Evolutionary conservation across 1,140 invertebrate species (phyloP).

Genomic region (Heliconius hermathena): DNA sequence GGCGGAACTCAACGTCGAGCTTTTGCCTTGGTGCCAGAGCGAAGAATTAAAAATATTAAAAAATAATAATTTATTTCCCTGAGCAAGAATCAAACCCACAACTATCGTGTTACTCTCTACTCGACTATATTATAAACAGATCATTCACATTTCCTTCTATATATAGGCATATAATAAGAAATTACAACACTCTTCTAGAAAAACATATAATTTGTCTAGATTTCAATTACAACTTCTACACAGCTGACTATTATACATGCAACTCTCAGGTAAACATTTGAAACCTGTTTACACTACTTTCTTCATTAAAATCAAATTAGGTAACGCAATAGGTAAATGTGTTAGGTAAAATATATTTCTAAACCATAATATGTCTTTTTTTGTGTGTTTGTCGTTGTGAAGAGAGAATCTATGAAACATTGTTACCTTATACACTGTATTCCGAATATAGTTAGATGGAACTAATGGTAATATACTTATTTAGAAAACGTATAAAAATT

Average conservation of each 20-base stretch:
- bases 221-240: not conserved
- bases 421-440: not conserved
- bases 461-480: too few species aligned
- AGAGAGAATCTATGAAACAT: too few species aligned
- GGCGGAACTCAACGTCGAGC: too few species aligned
- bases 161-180: not conserved
- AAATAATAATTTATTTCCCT: too few species aligned
- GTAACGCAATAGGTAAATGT: conserved; percentile 23
- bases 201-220: conserved; percentile 2
- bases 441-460: too few species aligned
- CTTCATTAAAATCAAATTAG: conserved; percentile 32
- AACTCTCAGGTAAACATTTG: not conserved
- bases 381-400: not conserved
- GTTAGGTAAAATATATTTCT: not conserved
- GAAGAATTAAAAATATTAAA: too few species aligned
- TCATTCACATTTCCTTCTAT: not conserved
- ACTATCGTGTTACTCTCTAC: too few species aligned
- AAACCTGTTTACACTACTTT: not conserved
- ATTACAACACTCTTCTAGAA: not conserved
- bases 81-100: too few species aligned
- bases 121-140: too few species aligned
- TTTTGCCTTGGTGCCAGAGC: too few species aligned
- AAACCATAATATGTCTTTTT: not conserved
- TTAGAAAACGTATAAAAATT: too few species aligned
- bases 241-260: not conserved